Evolutionary conservation across 2,797 vertebrate genomes (phyloP), one percentile per base, ranked within the genome.

Genomic region (Enoplosus armatus): DNA sequence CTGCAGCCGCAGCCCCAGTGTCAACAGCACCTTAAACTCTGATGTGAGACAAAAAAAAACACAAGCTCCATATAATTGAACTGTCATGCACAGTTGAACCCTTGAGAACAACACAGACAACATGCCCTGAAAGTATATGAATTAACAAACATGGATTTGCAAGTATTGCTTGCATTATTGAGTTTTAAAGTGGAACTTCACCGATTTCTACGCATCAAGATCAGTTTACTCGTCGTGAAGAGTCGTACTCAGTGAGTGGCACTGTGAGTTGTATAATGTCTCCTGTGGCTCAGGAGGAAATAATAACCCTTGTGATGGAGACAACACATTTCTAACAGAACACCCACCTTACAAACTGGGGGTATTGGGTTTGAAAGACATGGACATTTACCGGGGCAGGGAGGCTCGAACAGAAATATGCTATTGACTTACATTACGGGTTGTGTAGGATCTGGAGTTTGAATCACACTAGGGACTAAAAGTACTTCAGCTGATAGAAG

Each of bases 51-150:
- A 15, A 48, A 56, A 65, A 70, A 15, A 48, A 56, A 65, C 67
- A 72, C 73, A 62, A 75, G 72, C 20, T n/a, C 35, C 27, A 18
- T 50, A 24, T 84, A 89, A 91, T 91, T 81, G 77, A 88, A 81
- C 83, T 78, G 85, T 79, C 82, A 73, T 37, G 31, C 59, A 27
- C 80, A 75, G 55, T 29, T 72, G 70, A 82, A 63, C 61, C 43
- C 65, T 65, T 43, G 76, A 73, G 48, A 63, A 48, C 71, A 56
- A 45, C 20, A 33, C 50, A 55, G 65, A 53, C 51, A 53, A 65
- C 22, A 39, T 14, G 45, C 20, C 35, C 64, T 56, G 45, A 33
- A 75, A 76, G 66, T 20, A 47, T 51, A 37, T 60, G 58, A 59
- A 66, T 77, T 22, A 37, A 22, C 15, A 12, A 35, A 62, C 59